Percentiles rank a stretch among this genome's conserved stretches.
Conservation (phyloP, 2,797 vertebrate genomes). For the Prunella strophiata region DNA sequence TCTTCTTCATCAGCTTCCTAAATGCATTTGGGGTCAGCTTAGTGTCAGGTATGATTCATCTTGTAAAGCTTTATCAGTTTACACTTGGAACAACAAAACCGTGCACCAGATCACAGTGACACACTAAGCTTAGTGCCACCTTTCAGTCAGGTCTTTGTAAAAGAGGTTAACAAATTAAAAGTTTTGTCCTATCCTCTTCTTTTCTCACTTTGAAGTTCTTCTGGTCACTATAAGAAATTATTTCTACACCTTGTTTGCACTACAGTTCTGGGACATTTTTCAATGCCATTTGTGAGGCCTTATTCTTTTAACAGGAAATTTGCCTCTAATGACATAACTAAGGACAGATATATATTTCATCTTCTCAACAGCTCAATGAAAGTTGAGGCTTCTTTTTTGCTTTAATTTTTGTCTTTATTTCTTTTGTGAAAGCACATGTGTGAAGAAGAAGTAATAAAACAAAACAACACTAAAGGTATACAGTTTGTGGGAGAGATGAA, state of each 20-base stretch:
- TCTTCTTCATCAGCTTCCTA: slow-evolving; percentile 56
- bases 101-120: neutral
- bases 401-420: neutral
- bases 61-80: slow-evolving; percentile 55
- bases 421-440: neutral
- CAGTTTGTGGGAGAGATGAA: neutral
- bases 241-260: neutral
- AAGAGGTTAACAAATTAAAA: slow-evolving; percentile 42
- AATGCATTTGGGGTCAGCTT: slow-evolving; percentile 47
- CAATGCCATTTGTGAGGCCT: neutral
- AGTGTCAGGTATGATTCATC: slow-evolving; percentile 55
- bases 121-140: neutral
- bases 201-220: neutral
- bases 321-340: neutral
- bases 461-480: neutral
- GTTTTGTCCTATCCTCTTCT: slow-evolving; percentile 5
- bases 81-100: slow-evolving; percentile 37
- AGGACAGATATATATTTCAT: neutral
- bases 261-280: neutral
- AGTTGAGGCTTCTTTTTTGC: neutral
- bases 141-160: slow-evolving; percentile 7
- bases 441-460: neutral
- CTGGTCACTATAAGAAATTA: neutral
- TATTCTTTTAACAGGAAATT: neutral
- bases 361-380: neutral